phyloP scores from a whole-genome alignment of 30 jellyfish, hydroid and myxozoan species.

The Morbakka virulenta region DNA sequence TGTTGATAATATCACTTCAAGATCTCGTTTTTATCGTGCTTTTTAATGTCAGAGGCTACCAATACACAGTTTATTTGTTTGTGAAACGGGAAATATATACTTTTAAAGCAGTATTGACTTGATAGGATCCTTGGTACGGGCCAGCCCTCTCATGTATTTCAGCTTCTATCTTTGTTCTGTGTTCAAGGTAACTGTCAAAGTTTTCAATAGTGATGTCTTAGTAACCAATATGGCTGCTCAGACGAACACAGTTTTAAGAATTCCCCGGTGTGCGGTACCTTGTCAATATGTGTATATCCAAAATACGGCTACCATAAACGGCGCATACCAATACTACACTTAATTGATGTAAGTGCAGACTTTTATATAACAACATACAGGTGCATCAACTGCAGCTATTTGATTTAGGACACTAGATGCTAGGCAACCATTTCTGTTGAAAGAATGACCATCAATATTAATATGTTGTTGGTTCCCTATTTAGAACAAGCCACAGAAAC shows the following conservation, averaged over 20 bases:
- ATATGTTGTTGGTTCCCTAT: conserved; percentile 76
- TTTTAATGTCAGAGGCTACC: too few species aligned
- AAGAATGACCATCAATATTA: conserved; percentile 46
- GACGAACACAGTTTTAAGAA: not conserved
- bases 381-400: conserved; percentile 49
- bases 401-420: conserved; percentile 45
- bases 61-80: too few species aligned
- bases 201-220: not conserved
- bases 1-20: too few species aligned
- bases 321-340: not conserved
- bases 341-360: not conserved
- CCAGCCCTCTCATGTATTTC: not conserved
- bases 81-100: too few species aligned
- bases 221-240: not conserved
- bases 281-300: not conserved
- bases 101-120: not conserved
- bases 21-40: too few species aligned
- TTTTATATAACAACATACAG: conserved; percentile 27
- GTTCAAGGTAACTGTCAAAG: not conserved
- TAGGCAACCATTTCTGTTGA: conserved; percentile 70
- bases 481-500: conserved; percentile 65
- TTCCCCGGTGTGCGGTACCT: not conserved
- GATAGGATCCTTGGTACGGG: not conserved
- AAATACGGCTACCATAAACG: not conserved
- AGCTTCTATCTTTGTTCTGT: not conserved